Base-by-base conservation (phyloP, 2,113 vertebrate genomes). In the Arizona elegans region DNA sequence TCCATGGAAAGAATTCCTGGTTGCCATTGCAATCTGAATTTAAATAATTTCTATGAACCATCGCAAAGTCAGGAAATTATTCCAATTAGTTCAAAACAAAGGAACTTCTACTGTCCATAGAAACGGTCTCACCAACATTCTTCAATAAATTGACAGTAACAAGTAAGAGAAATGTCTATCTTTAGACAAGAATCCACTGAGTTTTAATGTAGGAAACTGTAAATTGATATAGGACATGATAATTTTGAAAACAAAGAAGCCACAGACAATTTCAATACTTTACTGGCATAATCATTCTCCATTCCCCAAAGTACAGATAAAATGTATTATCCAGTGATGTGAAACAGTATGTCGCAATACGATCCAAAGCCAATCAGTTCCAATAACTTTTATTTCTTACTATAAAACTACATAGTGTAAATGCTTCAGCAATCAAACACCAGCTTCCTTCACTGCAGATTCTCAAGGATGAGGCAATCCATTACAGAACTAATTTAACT, bases 401-500 rank as follows among this genome's bases (percentile, higher is more conserved):
- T 23, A 55, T 54, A 33, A 62, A 33, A 53, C 54, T 19, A 89
- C 24, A 38, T 38, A 43, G 29, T 52, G 11, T 29, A 33, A 29
- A 81, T 7, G 58, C 23, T 85, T 38, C 29, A 92, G 86, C 89
- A 90, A 87, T 90, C 47, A 54, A 65, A 62, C 47, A 38, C 24
- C 21, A 56, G 43, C n/a, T 90, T 86, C 47, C 88, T 90, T 90
- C 13, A 23, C 47, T 65, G 43, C 43, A 90, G 43, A 90, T 86
- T 86, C 21, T 23, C n/a, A 62, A 56, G n/a, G n/a, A 65, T 62
- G 47, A 87, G n/a, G n/a, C 47, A 92, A 89, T 75, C 33, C 52
- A 86, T 93, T 93, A 87, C 23, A 62, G 15, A 54, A 11, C 47
- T 54, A 53, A 93, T 54, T 90, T 93, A 93, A 59, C 17, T 86